Evolutionary conservation across 2,797 vertebrate species (phyloP).

Genomic region (Champsocephalus esox): DNA sequence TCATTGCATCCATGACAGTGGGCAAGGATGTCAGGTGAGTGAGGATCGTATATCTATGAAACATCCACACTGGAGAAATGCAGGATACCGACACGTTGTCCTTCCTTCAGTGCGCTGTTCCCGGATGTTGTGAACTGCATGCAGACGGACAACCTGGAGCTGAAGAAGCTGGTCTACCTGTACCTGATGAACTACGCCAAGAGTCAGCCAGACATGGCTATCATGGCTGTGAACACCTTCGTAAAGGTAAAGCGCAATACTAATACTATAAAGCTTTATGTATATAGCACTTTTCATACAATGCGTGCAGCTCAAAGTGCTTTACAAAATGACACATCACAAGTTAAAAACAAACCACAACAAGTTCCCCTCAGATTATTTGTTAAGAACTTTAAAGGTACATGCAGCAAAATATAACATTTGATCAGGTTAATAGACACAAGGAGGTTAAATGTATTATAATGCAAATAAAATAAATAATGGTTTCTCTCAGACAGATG

Average conservation of each 20-base stretch:
- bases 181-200: constrained; percentile 99
- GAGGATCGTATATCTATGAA: not conserved
- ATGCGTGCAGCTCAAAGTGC: too few relatives aligned
- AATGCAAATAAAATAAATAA: too few relatives aligned
- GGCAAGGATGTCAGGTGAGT: constrained; percentile 98
- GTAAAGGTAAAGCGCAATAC: constrained; percentile 88
- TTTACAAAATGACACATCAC: too few relatives aligned
- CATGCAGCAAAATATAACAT: too few relatives aligned
- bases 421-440: too few relatives aligned
- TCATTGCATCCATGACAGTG: constrained; percentile 98
- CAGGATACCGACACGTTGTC: not conserved
- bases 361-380: too few relatives aligned
- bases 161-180: constrained; percentile 98
- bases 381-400: too few relatives aligned
- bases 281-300: too few relatives aligned
- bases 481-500: too few relatives aligned
- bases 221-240: constrained; percentile 99
- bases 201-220: constrained; percentile 99
- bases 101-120: constrained; percentile 89
- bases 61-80: not conserved
- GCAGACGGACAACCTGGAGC: constrained; percentile 98
- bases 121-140: constrained; percentile 99
- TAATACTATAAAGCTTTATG: too few relatives aligned
- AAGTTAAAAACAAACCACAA: too few relatives aligned
- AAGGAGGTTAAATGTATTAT: too few relatives aligned